Percentiles rank a stretch among this genome's conserved stretches.
phyloP scores from a whole-genome alignment of 2,888 invertebrate genomes.

The Andrena bucephala region DNA sequence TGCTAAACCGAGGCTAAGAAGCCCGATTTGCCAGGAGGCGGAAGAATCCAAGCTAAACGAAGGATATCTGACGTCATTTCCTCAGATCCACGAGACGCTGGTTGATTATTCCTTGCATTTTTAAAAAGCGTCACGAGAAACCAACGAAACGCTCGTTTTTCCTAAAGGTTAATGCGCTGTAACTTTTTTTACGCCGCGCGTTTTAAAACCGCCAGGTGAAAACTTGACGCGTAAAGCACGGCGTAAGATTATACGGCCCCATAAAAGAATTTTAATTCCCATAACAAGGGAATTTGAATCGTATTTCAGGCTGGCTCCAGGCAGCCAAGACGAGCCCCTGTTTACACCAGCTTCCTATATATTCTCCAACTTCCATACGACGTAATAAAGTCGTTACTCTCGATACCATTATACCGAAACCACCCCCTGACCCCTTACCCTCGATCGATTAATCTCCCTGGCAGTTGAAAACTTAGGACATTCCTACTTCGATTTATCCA shows the following conservation, averaged over 20 bases:
- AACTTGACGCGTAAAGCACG: constrained; percentile 21
- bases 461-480: too few species aligned
- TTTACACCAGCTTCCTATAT: too few species aligned
- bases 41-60: neutral
- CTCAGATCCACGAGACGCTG: neutral
- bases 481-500: too few species aligned
- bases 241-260: constrained; percentile 27
- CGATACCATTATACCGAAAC: neutral
- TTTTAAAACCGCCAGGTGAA: constrained; percentile 22
- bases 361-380: neutral
- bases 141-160: neutral
- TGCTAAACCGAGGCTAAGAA: neutral
- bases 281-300: constrained; percentile 22
- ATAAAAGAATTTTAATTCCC: constrained; percentile 49
- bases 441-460: neutral
- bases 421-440: neutral
- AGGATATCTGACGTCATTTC: neutral
- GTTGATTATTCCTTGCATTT: constrained; percentile 3
- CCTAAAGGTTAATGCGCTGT: constrained; percentile 10
- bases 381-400: neutral
- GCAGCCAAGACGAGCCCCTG: too few species aligned
- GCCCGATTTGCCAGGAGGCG: neutral
- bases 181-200: constrained; percentile 36
- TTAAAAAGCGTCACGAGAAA: neutral
- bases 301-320: neutral